Base-by-base conservation (phyloP, 1,140 invertebrate species). In the Brachionus paranguensis region DNA sequence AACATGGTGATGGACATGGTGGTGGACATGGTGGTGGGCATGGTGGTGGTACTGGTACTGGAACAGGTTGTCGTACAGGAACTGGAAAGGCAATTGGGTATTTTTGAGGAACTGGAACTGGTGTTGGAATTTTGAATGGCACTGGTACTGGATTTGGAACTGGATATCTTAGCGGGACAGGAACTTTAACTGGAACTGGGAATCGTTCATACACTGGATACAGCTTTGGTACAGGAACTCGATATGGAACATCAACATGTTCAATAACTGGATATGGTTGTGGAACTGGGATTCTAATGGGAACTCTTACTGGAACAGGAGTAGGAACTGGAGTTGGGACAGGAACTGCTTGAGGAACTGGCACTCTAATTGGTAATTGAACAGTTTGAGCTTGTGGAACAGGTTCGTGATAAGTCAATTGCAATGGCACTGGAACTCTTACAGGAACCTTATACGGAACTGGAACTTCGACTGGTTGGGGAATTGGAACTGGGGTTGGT, bases 331-430 rank as follows among this genome's bases (percentile, higher is more conserved):
- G 33, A 24, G 41, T 45, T 45, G 33, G 33, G 11, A 74, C 70
- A 17, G 70, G 70, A 43, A 45, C 41, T 74, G 70, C 33, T 74
- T 74, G 70, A 43, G 70, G 70, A 8, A 74, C 70, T 43, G 65
- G 65, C n/a, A 68, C 65, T 68, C 65, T 68, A 37, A 68, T 68
- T 68, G 70, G 70, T 20, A 74, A 37, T 43, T 74, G 70, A 47
- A 74, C 70, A 17, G 8, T 14, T 74, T 74, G 70, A 41, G 65
- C 65, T 68, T 68, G 65, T 68, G 65, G 53, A 60, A 60, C 53
- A 20, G 53, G 53, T 60, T 60, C 53, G 3, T 60, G 53, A 60
- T 60, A 60, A 24, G 53, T 60, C 53, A 60, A 60, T 70, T 70
- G 65, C 3, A 70, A 11, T 70, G 65, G 65, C 8, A 60, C 53